A percentile compares a stretch with the other conserved stretches of the same genome.
These are phyloP conservation scores for Semaprochilodus insignis DNA, from an alignment of 2,797 vertebrate genomes.

Conservation along the genomic window DNA sequence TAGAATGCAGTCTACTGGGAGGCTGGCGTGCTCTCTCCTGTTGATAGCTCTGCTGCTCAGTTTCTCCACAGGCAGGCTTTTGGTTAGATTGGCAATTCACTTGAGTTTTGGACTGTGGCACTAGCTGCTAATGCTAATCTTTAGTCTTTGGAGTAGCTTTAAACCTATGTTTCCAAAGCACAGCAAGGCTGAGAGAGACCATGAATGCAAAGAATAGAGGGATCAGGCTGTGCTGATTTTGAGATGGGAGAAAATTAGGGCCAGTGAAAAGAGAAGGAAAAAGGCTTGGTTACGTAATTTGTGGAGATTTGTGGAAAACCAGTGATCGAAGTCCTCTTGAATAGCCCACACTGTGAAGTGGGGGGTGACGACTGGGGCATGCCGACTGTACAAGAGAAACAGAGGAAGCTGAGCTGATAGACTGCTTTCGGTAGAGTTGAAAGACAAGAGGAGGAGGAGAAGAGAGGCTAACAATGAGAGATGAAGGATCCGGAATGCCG, in stretches of 20 bases:
- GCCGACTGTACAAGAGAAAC: neutral
- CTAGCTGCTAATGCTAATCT: neutral
- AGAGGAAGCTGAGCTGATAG: neutral
- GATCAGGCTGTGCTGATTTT: neutral
- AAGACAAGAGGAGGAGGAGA: neutral
- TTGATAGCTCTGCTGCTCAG: neutral
- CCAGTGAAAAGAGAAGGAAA: neutral
- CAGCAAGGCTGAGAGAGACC: neutral
- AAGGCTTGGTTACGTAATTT: neutral
- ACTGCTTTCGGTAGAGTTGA: neutral
- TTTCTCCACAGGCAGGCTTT: constrained; percentile 22
- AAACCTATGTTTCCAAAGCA: constrained; percentile 8
- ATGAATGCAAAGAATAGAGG: neutral
- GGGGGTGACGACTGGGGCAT: neutral
- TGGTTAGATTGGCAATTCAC: constrained; percentile 8
- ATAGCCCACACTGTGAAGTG: neutral
- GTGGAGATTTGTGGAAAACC: neutral
- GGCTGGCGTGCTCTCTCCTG: neutral
- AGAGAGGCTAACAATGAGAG: neutral
- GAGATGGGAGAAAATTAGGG: neutral
- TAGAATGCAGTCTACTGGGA: neutral
- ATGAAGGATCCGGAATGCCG: neutral
- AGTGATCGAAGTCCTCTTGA: constrained; percentile 7
- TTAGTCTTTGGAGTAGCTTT: neutral
- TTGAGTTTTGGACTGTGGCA: constrained; percentile 2